Conservation (phyloP, 2,888 invertebrate species). For the Galeopsomyia nigrocyanea region DNA sequence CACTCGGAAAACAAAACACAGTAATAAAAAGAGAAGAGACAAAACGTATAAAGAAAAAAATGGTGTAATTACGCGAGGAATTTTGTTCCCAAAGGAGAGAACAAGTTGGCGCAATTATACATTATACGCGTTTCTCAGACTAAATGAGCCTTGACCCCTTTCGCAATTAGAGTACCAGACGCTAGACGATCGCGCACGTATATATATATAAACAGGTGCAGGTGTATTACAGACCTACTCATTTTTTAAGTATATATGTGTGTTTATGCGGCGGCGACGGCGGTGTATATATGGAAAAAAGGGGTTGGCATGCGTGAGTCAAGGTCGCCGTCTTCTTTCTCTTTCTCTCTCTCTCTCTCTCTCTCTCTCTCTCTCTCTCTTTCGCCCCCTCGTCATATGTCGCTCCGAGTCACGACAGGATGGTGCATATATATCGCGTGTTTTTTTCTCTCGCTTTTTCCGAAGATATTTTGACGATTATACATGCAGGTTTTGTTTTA, state of each 20-base stretch:
- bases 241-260: too few relatives aligned
- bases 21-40: too few relatives aligned
- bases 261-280: not conserved
- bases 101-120: not conserved
- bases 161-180: conserved; percentile 29
- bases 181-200: not conserved
- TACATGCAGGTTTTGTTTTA: too few relatives aligned
- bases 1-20: too few relatives aligned
- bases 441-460: too few relatives aligned
- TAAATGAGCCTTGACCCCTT: conserved; percentile 40
- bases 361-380: too few relatives aligned
- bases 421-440: too few relatives aligned
- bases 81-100: not conserved
- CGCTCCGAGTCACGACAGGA: conserved; percentile 15
- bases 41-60: too few relatives aligned
- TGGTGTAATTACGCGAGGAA: not conserved
- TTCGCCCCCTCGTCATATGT: conserved; percentile 35
- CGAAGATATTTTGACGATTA: too few relatives aligned
- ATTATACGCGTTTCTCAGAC: not conserved
- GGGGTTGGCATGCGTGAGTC: conserved; percentile 27
- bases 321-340: conserved; percentile 16
- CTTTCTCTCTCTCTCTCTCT: too few relatives aligned
- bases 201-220: conserved; percentile 42
- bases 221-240: conserved; percentile 12
- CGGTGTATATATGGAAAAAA: too few relatives aligned